A percentile compares a stretch with the other conserved stretches of the same genome.
phyloP scores from a whole-genome alignment of 2,113 vertebrate species.

The Rhea americana region DNA sequence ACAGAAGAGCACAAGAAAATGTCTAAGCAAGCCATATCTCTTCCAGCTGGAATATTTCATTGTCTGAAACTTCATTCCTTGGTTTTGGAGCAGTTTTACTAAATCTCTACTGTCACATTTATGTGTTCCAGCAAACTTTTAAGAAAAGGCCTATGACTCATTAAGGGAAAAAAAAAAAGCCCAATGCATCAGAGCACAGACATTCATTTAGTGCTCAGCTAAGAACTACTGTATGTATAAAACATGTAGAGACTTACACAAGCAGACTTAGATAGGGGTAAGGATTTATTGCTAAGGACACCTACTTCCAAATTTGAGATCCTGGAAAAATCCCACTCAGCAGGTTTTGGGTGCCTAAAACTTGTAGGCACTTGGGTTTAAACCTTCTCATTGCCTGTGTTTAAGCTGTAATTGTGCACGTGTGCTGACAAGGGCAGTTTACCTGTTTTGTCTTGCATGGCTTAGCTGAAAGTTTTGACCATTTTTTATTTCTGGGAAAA shows the following conservation, averaged over 20 bases:
- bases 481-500: background rate
- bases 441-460: rapidly evolving
- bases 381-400: background rate
- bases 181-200: background rate
- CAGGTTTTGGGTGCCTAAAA: background rate
- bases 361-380: background rate
- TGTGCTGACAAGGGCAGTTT: background rate
- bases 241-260: background rate
- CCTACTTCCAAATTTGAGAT: background rate
- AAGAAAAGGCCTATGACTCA: constrained; percentile 29
- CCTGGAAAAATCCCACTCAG: background rate
- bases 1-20: background rate
- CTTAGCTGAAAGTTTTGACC: background rate
- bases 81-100: constrained; percentile 21
- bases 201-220: background rate
- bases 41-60: constrained; percentile 39
- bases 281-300: background rate
- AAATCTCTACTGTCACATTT: constrained; percentile 5
- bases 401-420: background rate
- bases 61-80: constrained; percentile 17
- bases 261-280: background rate
- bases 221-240: background rate
- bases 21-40: background rate
- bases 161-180: background rate
- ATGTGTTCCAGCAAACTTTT: constrained; percentile 18